Percentiles rank a stretch among this genome's conserved stretches.
These are phyloP conservation scores for Hirudinaria manillensis DNA, from an alignment of 2,888 invertebrate species.

Conservation along the genomic window DNA sequence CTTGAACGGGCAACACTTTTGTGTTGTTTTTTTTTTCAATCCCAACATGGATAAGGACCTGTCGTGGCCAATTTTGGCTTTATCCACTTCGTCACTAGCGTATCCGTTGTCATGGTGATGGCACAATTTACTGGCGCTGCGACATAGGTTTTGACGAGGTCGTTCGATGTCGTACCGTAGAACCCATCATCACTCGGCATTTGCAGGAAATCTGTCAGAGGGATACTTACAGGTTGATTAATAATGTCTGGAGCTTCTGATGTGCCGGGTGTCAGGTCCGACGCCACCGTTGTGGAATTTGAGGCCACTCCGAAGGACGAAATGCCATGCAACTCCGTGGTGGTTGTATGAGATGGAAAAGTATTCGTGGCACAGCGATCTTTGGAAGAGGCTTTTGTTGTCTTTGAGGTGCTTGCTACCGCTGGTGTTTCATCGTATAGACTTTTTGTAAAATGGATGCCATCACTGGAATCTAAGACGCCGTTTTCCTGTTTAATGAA, in stretches of 20 bases:
- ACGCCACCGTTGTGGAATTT: background rate
- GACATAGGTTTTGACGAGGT: background rate
- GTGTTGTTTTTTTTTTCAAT: background rate
- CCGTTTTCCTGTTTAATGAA: background rate
- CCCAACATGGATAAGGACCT: constrained; percentile 34
- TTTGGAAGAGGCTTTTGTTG: background rate
- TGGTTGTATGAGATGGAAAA: too few relatives aligned
- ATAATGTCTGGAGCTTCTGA: too few relatives aligned
- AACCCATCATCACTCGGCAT: background rate
- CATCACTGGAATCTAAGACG: background rate
- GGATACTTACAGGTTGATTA: background rate
- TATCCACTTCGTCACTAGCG: constrained; percentile 35
- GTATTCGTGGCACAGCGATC: too few relatives aligned
- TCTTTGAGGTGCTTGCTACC: background rate
- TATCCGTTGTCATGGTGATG: constrained; percentile 29
- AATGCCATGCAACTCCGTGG: background rate
- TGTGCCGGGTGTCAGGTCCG: too few relatives aligned
- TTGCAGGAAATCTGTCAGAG: background rate
- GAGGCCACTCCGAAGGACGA: background rate
- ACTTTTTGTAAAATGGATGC: background rate
- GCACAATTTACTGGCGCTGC: constrained; percentile 27
- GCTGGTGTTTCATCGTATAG: background rate
- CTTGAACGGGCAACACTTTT: too few relatives aligned
- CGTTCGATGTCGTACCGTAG: background rate
- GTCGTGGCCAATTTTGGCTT: constrained; percentile 33